Conservation (phyloP, 2,113 vertebrate genomes). For the Thunnus thynnus region DNA sequence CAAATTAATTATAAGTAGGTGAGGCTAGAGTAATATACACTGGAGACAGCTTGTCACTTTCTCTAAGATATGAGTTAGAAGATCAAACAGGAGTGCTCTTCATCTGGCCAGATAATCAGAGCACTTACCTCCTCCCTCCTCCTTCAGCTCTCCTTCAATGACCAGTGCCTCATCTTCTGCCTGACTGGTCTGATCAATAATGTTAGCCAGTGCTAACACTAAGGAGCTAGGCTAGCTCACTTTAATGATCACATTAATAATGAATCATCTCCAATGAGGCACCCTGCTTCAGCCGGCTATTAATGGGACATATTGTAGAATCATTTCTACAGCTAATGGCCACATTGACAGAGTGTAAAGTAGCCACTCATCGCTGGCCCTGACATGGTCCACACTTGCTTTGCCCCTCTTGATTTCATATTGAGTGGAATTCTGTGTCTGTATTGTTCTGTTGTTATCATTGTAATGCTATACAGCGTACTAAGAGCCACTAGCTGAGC, state of each 20-base stretch:
- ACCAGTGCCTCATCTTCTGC: constrained; percentile 50
- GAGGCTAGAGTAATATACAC: constrained; percentile 69
- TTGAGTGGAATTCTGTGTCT: constrained; percentile 15
- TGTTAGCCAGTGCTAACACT: constrained; percentile 52
- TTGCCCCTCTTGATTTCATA: constrained; percentile 38
- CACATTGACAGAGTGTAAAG: constrained; percentile 53
- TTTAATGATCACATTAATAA: constrained; percentile 80
- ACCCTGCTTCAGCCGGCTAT: constrained; percentile 56
- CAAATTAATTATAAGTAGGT: constrained; percentile 79
- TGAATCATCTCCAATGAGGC: constrained; percentile 71
- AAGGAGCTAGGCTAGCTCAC: constrained; percentile 57
- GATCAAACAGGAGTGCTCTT: constrained; percentile 66
- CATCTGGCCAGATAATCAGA: constrained; percentile 63
- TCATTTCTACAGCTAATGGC: constrained; percentile 62
- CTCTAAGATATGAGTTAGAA: constrained; percentile 59
- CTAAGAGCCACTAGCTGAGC: constrained; percentile 47
- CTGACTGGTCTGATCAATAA: constrained; percentile 72
- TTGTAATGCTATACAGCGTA: constrained; percentile 42
- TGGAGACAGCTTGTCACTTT: constrained; percentile 67
- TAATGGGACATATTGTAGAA: constrained; percentile 65
- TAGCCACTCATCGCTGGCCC: constrained; percentile 33
- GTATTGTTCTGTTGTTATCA: constrained; percentile 31
- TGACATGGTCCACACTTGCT: constrained; percentile 17
- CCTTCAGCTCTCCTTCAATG: constrained; percentile 51
- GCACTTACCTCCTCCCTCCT: constrained; percentile 36